Conservation (phyloP, 2,797 vertebrate species). For the Taenioides sp. region DNA sequence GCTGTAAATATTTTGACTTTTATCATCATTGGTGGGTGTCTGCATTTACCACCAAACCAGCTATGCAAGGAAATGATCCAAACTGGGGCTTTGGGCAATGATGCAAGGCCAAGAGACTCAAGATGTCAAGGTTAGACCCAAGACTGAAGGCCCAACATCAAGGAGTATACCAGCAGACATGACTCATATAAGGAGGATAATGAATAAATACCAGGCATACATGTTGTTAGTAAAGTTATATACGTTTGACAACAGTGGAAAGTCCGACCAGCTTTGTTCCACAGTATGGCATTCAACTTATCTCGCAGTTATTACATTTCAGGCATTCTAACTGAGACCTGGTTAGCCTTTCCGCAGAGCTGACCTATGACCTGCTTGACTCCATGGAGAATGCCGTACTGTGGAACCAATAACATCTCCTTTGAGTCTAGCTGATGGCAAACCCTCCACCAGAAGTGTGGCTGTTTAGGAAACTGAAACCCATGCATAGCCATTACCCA, state of each 20-base stretch:
- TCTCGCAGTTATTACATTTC: too few relatives aligned
- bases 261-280: too few relatives aligned
- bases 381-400: too few relatives aligned
- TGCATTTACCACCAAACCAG: not conserved
- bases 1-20: constrained; percentile 25
- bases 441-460: too few relatives aligned
- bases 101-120: not conserved
- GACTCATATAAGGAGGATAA: not conserved
- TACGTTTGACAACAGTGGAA: too few relatives aligned
- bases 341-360: too few relatives aligned
- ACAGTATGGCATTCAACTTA: too few relatives aligned
- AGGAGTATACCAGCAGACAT: not conserved
- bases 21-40: constrained; percentile 12
- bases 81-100: not conserved
- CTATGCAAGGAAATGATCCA: not conserved
- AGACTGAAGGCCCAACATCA: not conserved
- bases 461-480: not conserved
- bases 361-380: too few relatives aligned
- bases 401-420: too few relatives aligned
- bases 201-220: not conserved
- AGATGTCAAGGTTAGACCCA: not conserved
- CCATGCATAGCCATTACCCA: not conserved
- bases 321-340: too few relatives aligned
- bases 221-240: too few relatives aligned
- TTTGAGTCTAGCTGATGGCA: too few relatives aligned